Percentiles rank a stretch among this genome's conserved stretches.
phyloP scores from a whole-genome alignment of 2,888 invertebrate species.

The Muschampia plurimacula region DNA sequence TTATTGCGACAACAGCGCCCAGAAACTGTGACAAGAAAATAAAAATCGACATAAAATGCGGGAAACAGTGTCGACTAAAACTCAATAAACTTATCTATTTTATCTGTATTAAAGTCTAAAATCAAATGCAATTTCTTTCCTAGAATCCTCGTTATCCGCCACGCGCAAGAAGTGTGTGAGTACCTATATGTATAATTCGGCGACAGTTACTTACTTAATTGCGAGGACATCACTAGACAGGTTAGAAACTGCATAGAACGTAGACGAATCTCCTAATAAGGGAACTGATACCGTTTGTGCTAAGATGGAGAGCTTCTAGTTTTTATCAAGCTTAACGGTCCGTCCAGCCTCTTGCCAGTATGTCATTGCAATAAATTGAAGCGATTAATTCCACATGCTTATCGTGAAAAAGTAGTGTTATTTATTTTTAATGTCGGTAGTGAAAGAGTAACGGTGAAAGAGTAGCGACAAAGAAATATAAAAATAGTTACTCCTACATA shows the following conservation, averaged over 20 bases:
- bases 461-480: background rate
- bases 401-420: constrained; percentile 32
- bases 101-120: too few species aligned
- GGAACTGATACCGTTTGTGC: constrained; percentile 54
- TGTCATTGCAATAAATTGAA: constrained; percentile 57
- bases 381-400: constrained; percentile 45
- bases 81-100: too few species aligned
- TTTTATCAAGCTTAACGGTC: constrained; percentile 58
- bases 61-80: too few species aligned
- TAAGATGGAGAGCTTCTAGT: constrained; percentile 48
- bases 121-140: background rate
- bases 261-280: constrained; percentile 49
- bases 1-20: too few species aligned
- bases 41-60: too few species aligned
- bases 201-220: constrained; percentile 23
- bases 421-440: constrained; percentile 33
- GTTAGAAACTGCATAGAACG: constrained; percentile 19
- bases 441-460: constrained; percentile 22
- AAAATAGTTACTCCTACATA: background rate
- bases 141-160: background rate
- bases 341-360: constrained; percentile 34
- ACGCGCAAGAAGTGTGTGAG: background rate
- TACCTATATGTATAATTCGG: background rate
- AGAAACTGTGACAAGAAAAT: too few species aligned
- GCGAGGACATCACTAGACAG: constrained; percentile 11